A percentile compares a stretch with the other conserved stretches of the same genome.
Evolutionary conservation across 2,113 vertebrate genomes (phyloP).

Genomic region (Microtus pennsylvanicus): DNA sequence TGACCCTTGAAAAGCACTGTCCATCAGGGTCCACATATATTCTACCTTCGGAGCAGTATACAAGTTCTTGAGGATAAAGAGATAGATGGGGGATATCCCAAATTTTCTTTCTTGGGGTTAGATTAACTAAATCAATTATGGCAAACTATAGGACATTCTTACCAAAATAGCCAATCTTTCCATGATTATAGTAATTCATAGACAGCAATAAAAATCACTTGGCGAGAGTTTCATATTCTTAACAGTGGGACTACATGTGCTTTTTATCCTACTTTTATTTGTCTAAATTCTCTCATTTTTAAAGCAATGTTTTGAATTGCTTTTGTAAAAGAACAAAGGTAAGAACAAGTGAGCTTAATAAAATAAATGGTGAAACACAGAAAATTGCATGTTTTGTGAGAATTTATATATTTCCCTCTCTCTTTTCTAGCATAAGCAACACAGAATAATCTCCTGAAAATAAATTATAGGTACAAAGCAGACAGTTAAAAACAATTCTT

Average conservation of each 20-base stretch:
- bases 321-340: slow-evolving; percentile 3
- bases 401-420: not conserved
- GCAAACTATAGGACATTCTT: not conserved
- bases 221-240: not conserved
- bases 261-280: not conserved
- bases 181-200: not conserved
- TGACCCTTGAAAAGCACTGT: not conserved
- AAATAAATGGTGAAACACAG: not conserved
- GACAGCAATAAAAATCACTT: not conserved
- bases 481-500: not conserved
- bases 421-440: not conserved
- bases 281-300: slow-evolving; percentile 42
- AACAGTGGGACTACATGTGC: not conserved
- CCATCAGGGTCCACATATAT: not conserved
- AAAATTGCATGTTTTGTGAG: not conserved
- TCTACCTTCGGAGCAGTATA: not conserved
- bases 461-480: not conserved
- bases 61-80: not conserved
- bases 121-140: not conserved
- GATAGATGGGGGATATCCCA: not conserved
- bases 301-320: not conserved
- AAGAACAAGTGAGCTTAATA: slow-evolving; percentile 17
- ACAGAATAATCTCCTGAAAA: not conserved
- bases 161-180: not conserved
- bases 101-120: not conserved